Conservation (phyloP, 2,797 vertebrate genomes). For the Halcyon badia region DNA sequence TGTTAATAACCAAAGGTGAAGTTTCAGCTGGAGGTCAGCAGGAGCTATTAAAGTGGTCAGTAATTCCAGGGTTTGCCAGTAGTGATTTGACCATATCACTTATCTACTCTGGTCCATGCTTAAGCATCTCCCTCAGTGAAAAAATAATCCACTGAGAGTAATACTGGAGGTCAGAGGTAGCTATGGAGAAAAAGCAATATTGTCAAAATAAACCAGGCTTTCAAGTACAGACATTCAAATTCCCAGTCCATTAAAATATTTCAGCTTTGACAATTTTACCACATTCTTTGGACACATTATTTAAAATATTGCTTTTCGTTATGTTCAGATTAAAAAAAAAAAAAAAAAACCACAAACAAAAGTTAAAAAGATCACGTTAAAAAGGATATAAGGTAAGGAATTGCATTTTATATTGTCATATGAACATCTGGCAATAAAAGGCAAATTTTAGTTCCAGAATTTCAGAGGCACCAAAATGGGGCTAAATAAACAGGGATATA, state of each 20-base stretch:
- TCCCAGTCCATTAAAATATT: constrained; percentile 55
- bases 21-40: constrained; percentile 84
- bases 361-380: not conserved
- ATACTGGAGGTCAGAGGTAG: constrained; percentile 77
- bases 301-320: constrained; percentile 28
- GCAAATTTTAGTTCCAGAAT: not conserved
- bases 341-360: not conserved
- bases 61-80: constrained; percentile 82
- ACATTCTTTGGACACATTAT: not conserved
- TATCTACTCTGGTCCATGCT: constrained; percentile 83
- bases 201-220: constrained; percentile 77
- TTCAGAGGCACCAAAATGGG: not conserved
- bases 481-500: not conserved
- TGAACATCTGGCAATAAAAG: not conserved
- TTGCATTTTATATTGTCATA: not conserved
- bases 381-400: not conserved
- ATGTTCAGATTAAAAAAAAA: not conserved
- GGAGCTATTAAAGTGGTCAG: constrained; percentile 84
- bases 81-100: constrained; percentile 83
- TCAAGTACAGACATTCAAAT: constrained; percentile 61
- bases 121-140: constrained; percentile 79
- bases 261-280: not conserved
- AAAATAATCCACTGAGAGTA: constrained; percentile 81
- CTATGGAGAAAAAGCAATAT: constrained; percentile 72
- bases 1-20: constrained; percentile 87